Conservation (phyloP, 2,797 vertebrate species). For the Dendrocincla fuliginosa region DNA sequence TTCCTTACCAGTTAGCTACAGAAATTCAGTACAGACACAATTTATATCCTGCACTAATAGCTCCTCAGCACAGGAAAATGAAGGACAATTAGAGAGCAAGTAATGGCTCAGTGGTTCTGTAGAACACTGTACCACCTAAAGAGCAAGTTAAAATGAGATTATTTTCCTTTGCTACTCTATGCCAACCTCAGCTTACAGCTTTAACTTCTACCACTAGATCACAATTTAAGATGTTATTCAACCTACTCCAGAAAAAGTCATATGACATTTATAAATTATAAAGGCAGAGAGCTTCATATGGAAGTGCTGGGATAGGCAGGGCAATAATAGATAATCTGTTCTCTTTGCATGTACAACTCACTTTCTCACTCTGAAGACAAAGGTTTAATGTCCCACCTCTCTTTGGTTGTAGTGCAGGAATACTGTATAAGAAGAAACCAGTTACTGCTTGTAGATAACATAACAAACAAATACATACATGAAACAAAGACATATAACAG, state of each 20-base stretch:
- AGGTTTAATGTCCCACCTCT: not conserved
- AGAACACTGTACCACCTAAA: constrained; percentile 6
- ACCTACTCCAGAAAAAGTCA: not conserved
- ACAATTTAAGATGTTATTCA: not conserved
- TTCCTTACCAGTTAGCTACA: not conserved
- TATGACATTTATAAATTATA: not conserved
- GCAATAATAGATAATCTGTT: not conserved
- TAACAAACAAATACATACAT: constrained; percentile 33
- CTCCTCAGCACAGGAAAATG: not conserved
- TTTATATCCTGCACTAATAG: constrained; percentile 4
- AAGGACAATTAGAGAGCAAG: constrained; percentile 27
- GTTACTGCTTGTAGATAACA: constrained; percentile 20
- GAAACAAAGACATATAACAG: constrained; percentile 41
- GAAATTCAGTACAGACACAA: not conserved
- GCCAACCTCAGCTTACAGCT: not conserved
- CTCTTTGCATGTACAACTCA: not conserved
- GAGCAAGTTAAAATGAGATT: not conserved
- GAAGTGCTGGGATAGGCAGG: not conserved
- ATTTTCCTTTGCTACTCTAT: constrained; percentile 17
- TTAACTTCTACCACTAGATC: constrained; percentile 3
- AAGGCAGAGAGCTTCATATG: not conserved
- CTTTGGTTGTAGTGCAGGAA: not conserved
- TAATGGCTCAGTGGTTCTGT: constrained; percentile 14
- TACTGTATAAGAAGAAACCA: constrained; percentile 30
- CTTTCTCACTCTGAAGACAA: constrained; percentile 16